Base-by-base conservation (phyloP, 2,888 invertebrate genomes). In the Boloria euphrosyne region DNA sequence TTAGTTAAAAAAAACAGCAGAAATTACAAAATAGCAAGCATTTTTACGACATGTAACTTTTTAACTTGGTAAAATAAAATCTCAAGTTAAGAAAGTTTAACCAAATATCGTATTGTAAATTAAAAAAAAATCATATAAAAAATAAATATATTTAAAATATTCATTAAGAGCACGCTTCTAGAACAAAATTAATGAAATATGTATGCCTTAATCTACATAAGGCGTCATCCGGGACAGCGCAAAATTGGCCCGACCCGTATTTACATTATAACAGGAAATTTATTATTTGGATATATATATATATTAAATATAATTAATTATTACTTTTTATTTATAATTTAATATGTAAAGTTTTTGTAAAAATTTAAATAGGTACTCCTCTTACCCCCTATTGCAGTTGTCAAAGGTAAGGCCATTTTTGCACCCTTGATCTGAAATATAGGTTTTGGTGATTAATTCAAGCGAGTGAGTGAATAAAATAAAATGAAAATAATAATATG, bases 331-430 rank as follows among this genome's bases (percentile, higher is more conserved):
- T 22, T 16, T 1, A 58, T 22, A 58, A 46, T n/a, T 47, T 13
- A 16, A 6, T 16, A 14, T 31, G 58, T 31, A 47, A 59, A 49
- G 10, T 7, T 38, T 57, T 57, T 22, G 44, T 44, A 44, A 57
- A 22, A 22, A 49, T 31, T 27, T 58, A 27, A 59, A 31, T 31
- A 47, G n/a, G 1, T n/a, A 59, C 31, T 31, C 16, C 47, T 31
- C 58, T 59, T 59, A 59, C 58, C 58, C 58, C 58, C 58, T 47
- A 59, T 59, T 59, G 31, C 31, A 47, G 58, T 47, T 59, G 58
- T 59, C 58, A 59, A 59, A 59, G 58, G 58, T 59, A 59, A 59
- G 58, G 58, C 58, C 58, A 59, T 59, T 59, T 59, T 59, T 59
- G 58, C 58, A 59, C 58, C 47, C 27, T 46, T 31, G 58, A 59